Percentiles rank a stretch among this genome's conserved stretches.
These are phyloP conservation scores for Scaptomyza reducta DNA, from an alignment of 2,888 invertebrate species.

Conservation along the genomic window DNA sequence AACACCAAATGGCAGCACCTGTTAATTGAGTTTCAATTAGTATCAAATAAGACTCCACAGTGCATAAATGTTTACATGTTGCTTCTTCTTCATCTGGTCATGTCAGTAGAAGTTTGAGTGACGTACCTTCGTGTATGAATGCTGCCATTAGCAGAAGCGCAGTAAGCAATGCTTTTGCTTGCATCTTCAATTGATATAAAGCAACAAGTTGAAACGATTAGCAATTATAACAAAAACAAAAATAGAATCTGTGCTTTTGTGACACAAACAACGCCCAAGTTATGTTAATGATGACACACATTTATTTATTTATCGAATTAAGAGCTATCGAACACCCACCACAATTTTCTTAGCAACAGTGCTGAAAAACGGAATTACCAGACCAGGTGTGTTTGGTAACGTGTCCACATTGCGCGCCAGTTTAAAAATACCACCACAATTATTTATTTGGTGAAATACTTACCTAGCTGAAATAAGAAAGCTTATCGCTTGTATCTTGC, in stretches of 20 bases:
- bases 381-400: slow-evolving; percentile 3
- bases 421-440: neutral
- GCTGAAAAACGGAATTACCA: neutral
- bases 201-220: neutral
- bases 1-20: slow-evolving; percentile 92
- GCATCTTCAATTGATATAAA: slow-evolving; percentile 35
- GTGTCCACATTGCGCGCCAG: slow-evolving; percentile 1
- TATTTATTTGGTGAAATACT: neutral
- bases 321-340: slow-evolving; percentile 16
- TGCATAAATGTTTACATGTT: slow-evolving; percentile 10
- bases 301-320: slow-evolving; percentile 10
- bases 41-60: neutral
- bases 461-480: neutral
- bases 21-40: slow-evolving; percentile 29
- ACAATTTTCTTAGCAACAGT: neutral
- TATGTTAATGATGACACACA: slow-evolving; percentile 12
- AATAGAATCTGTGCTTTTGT: neutral
- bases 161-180: slow-evolving; percentile 22
- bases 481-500: neutral
- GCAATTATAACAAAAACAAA: neutral
- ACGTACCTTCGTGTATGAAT: slow-evolving; percentile 64
- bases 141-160: slow-evolving; percentile 50
- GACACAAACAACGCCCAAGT: slow-evolving; percentile 53
- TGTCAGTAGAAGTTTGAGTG: neutral
- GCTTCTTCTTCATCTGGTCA: slow-evolving; percentile 6